These are phyloP conservation scores for Peromyscus aztecus DNA, from an alignment of 2,797 vertebrate species.

Conservation along the genomic window DNA sequence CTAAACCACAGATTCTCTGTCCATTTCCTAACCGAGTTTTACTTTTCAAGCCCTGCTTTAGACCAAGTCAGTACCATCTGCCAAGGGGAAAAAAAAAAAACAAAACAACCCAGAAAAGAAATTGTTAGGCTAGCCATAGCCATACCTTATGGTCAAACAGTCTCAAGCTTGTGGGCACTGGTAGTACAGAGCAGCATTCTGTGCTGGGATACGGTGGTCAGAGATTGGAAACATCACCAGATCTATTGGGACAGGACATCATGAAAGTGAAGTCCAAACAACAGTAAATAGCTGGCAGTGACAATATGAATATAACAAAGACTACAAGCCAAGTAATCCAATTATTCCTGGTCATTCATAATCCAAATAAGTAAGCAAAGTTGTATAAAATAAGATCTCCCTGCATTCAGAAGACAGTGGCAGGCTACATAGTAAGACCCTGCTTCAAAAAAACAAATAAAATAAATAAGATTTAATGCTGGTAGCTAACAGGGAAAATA, in stretches of 20 bases:
- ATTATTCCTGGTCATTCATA: not conserved
- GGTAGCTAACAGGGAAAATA: not conserved
- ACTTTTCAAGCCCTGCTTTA: not conserved
- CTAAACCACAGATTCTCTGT: not conserved
- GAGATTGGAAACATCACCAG: not conserved
- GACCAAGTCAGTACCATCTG: not conserved
- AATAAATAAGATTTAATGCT: not conserved
- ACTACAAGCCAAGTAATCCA: constrained; percentile 8
- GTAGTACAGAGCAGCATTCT: constrained; percentile 10
- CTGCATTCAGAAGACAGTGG: not conserved
- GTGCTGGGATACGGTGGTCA: not conserved
- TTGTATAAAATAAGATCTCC: constrained; percentile 19
- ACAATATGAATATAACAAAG: not conserved
- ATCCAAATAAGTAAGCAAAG: not conserved
- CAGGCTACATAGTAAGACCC: not conserved
- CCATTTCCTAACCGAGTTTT: not conserved
- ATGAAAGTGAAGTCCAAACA: not conserved
- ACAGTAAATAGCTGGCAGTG: not conserved
- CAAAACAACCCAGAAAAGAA: not conserved
- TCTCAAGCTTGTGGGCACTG: not conserved
- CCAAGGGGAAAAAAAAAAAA: not conserved
- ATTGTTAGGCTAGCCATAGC: not conserved
- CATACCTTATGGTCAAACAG: not conserved
- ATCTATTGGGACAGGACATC: not conserved
- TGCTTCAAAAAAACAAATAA: not conserved